Evolutionary conservation across 2,113 vertebrate species (phyloP), one percentile per base, ranked within the genome.

Genomic region (Tachuris rubrigastra): DNA sequence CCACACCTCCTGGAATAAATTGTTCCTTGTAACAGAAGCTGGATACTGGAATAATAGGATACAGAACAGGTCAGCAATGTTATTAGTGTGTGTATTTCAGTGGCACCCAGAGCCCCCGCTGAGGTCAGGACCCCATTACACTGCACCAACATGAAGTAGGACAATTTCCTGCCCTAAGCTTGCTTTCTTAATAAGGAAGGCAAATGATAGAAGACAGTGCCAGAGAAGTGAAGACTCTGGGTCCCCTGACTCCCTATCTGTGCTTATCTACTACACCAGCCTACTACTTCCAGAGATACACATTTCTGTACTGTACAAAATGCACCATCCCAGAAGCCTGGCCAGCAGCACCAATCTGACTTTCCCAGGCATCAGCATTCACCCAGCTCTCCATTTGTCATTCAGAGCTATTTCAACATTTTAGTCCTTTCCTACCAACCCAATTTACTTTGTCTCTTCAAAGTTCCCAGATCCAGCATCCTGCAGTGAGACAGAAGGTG

Each of bases 101-200:
- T 11, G 67, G 78, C 53, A 93, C 67, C 82, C 78, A 67, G 65
- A 80, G 87, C 55, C 74, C 76, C 35, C 8, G 2, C 9, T 1
- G 46, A 63, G 95, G 83, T 33, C 96, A 95, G 79, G 82, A 88
- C 92, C 85, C 76, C 85, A 88, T 88, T 93, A 86, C 63, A 37
- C 58, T 62, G 63, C 33, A 85, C 78, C 50, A 85, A 79, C 87
- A 84, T 3, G 4, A 83, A 81, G 50, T 0, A 74, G 93, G 58
- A 90, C 71, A 59, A 80, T 93, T 69, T 69, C 66, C 56, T 90
- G 93, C 75, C 90, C 72, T 75, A 37, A 91, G 79, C 65, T 78
- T 74, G 22, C 47, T 90, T 91, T 49, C 75, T 88, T 86, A 86
- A 80, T 78, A 96, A 82, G 68, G 59, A 83, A 93, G 47, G 75